These are phyloP conservation scores for Myiagra hebetior DNA, from an alignment of 2,113 vertebrate species.

Conservation along the genomic window DNA sequence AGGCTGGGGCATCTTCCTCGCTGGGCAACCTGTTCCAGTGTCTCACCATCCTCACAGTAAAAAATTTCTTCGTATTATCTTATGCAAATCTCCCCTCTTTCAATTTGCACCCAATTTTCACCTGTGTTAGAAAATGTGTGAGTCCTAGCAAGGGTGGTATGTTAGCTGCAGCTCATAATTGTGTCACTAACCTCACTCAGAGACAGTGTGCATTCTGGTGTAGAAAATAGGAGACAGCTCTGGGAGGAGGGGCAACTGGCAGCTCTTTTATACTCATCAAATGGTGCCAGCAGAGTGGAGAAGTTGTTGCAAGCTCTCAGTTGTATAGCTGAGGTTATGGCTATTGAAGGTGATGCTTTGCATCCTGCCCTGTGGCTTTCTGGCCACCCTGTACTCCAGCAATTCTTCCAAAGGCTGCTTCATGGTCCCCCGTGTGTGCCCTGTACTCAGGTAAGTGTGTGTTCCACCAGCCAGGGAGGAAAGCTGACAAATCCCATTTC, in stretches of 20 bases:
- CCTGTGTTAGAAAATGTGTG: not conserved
- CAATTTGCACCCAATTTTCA: not conserved
- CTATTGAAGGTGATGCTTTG: not conserved
- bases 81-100: not conserved
- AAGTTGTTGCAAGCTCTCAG: not conserved
- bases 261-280: not conserved
- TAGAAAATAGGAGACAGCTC: not conserved
- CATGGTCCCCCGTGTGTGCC: accelerated
- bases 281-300: not conserved
- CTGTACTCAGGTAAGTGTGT: not conserved
- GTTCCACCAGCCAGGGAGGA: not conserved
- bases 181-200: not conserved
- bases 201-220: not conserved
- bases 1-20: not conserved
- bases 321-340: not conserved
- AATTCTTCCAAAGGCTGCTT: not conserved
- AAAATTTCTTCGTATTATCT: not conserved
- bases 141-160: not conserved
- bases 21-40: not conserved
- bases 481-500: not conserved
- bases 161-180: not conserved
- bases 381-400: not conserved
- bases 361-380: not conserved
- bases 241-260: not conserved
- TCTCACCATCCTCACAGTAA: not conserved